Evolutionary conservation across 2,888 invertebrate species (phyloP).

Genomic region (Lysandra coridon): DNA sequence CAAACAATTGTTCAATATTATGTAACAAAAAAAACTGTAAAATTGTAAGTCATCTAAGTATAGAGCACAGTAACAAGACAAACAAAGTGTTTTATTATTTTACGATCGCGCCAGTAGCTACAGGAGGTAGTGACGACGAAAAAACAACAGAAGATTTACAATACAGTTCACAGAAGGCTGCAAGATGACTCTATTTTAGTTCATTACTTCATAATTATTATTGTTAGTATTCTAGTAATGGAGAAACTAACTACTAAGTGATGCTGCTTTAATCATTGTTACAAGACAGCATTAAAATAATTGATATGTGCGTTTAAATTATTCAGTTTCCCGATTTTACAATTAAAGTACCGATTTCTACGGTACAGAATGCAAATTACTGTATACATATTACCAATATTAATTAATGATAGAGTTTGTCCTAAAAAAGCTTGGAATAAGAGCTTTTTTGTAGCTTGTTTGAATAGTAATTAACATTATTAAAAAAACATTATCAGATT

Average conservation of each 20-base stretch:
- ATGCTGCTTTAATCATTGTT: no score
- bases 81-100: conserved; percentile 72
- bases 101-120: conserved; percentile 65
- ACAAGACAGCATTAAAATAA: no score
- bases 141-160: conserved; percentile 27
- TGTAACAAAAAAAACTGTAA: conserved; percentile 31
- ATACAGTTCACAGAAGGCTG: conserved; percentile 34
- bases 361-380: no score
- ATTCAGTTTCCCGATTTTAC: no score
- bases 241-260: neutral
- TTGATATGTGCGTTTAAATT: no score
- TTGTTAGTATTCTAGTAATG: conserved; percentile 10
- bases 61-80: conserved; percentile 66
- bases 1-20: conserved; percentile 19
- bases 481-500: no score
- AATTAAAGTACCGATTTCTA: no score
- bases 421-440: no score
- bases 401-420: no score
- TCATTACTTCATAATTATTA: neutral
- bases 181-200: neutral
- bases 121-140: conserved; percentile 63
- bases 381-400: no score
- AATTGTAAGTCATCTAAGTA: conserved; percentile 53
- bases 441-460: no score
- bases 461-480: no score